Evolutionary conservation across 2,113 vertebrate genomes (phyloP), one percentile per base, ranked within the genome.

Genomic region (Cinclus mexicanus): DNA sequence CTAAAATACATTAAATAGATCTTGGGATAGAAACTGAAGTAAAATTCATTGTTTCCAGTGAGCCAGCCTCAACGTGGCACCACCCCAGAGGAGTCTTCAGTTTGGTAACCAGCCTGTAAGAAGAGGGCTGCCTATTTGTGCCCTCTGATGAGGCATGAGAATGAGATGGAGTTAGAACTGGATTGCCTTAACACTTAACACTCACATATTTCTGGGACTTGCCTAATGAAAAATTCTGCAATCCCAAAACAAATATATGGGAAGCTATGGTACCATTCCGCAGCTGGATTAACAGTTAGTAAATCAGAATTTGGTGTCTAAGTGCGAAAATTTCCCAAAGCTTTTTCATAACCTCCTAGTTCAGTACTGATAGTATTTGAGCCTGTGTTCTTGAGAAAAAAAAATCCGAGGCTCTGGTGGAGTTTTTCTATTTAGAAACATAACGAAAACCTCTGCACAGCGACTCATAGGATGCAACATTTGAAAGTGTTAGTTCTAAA

Each of bases 91-190:
- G 8, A 91, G 5, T 22, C 68, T 80, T 77, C 50, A 61, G 5
- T 77, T 68, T 72, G 46, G 28, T 53, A 72, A 49, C 49, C 41
- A 69, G 6, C 14, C 16, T 14, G 12, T 70, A 55, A 84, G 57
- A 72, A 60, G 49, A 68, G 28, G 14, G 26, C 23, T 85, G 21
- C 7, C 3, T 69, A 5, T 83, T 52, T 56, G 11, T 57, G 37
- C 29, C 23, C 4, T 55, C 37, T 70, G 28, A 55, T 0, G 2
- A 74, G 13, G 31, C 6, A 12, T 29, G 6, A 53, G 25, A 0
- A 0, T 11, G n/a, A 83, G n/a, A 26, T 46, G 12, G 25, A 6
- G 4, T 37, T 41, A 49, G 20, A 72, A 9, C 20, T 69, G 14
- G 14, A 49, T 63, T 57, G 33, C 19, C 3, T 37, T 33, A 69